Evolutionary conservation across 92 coral and sea anemone genomes (phyloP).

Genomic region (Parazoanthus swiftii): DNA sequence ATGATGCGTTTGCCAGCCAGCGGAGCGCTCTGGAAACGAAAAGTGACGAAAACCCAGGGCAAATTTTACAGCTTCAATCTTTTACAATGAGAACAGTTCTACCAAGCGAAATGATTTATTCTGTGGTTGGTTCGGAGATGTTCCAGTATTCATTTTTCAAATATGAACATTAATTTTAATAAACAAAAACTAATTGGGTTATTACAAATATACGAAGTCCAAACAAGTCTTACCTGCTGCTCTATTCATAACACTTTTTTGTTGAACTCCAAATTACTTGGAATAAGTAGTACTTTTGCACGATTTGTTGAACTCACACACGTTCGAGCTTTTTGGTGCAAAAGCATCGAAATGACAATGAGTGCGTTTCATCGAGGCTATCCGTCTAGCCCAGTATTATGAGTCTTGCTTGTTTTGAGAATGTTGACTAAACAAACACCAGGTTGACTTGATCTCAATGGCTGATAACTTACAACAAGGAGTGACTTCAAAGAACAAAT

Average conservation of each 20-base stretch:
- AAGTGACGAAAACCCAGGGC: background rate
- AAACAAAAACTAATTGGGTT: conserved; percentile 7
- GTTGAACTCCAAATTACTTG: background rate
- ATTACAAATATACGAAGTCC: conserved; percentile 14
- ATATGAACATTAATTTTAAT: conserved; percentile 24
- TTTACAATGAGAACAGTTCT: background rate
- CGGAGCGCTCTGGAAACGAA: background rate
- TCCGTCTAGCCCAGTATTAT: background rate
- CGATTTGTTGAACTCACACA: background rate
- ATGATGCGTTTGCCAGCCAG: background rate
- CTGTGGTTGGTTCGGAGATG: background rate
- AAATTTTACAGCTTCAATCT: background rate
- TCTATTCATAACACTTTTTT: background rate
- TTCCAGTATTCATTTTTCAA: background rate
- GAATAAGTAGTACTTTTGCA: background rate
- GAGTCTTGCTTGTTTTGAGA: conserved; percentile 1
- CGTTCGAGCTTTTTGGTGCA: background rate
- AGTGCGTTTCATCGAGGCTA: no score
- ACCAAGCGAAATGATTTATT: background rate
- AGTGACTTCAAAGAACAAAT: conserved; percentile 44
- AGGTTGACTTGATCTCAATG: conserved; percentile 13
- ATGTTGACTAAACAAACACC: conserved; percentile 16
- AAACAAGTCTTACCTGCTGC: conserved; percentile 18
- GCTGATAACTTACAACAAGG: conserved; percentile 16
- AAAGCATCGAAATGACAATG: background rate